These are phyloP conservation scores for Danio tinwini DNA, from an alignment of 2,797 vertebrate species.

Conservation along the genomic window DNA sequence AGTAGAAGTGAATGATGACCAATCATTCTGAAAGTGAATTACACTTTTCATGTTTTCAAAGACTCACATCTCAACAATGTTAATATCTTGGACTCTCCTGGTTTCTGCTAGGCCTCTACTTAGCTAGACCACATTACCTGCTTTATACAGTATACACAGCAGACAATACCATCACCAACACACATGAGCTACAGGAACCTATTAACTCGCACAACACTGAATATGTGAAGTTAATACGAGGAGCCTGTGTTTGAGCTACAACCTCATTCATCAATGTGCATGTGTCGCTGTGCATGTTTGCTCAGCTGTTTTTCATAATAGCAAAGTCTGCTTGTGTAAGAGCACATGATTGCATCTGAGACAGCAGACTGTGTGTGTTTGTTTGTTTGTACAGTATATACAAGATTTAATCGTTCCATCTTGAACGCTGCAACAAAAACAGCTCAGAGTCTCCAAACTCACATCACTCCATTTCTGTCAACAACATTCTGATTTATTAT, in stretches of 20 bases:
- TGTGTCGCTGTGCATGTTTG: slow-evolving; percentile 7
- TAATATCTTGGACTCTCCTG: background rate
- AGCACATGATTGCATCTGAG: background rate
- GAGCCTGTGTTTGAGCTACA: background rate
- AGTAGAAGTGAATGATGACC: no score
- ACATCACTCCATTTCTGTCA: background rate
- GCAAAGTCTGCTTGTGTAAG: background rate
- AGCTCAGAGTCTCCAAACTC: background rate
- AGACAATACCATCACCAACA: background rate
- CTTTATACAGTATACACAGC: background rate
- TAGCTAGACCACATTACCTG: background rate
- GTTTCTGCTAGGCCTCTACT: no score
- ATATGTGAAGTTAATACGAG: background rate
- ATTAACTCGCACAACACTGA: background rate
- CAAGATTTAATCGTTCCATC: slow-evolving; percentile 7
- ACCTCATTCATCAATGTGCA: background rate
- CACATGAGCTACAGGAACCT: background rate
- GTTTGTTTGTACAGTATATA: background rate
- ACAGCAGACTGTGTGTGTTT: slow-evolving; percentile 4
- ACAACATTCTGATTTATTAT: background rate
- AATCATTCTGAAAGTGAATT: no score
- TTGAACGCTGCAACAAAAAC: slow-evolving; percentile 2
- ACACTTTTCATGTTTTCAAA: no score
- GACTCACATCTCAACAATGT: no score
- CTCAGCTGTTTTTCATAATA: slow-evolving; percentile 21